A percentile compares a stretch with the other conserved stretches of the same genome.
Conservation (phyloP, 2,888 invertebrate genomes). For the Cantharis flavilabris region DNA sequence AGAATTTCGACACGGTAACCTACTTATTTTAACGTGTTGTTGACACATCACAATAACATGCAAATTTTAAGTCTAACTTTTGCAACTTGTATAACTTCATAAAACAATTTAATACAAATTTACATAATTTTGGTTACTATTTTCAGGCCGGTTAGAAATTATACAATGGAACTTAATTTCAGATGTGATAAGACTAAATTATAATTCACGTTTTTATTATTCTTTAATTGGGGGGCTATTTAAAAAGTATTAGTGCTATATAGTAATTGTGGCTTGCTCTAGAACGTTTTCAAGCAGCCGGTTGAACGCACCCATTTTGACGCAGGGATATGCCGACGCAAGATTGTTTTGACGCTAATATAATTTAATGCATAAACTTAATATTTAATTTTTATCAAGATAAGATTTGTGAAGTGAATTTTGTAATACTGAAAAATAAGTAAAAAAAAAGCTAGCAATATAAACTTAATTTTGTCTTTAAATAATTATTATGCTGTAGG, state of each 20-base stretch:
- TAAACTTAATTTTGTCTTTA: too few species aligned
- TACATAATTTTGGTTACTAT: conserved; percentile 16
- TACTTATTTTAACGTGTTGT: conserved; percentile 9
- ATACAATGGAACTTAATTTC: not conserved
- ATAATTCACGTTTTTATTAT: not conserved
- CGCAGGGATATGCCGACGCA: too few species aligned
- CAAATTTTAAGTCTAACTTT: conserved; percentile 20
- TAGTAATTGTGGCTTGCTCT: not conserved
- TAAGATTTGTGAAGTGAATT: too few species aligned
- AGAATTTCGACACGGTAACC: conserved; percentile 4
- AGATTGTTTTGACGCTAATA: too few species aligned
- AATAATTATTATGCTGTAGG: too few species aligned
- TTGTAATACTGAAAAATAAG: too few species aligned
- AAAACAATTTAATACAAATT: conserved; percentile 21
- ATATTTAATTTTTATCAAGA: too few species aligned
- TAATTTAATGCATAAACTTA: too few species aligned
- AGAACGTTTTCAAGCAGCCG: not conserved
- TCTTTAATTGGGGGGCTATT: not conserved
- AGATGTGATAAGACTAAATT: not conserved
- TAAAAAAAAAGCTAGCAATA: too few species aligned
- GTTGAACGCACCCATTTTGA: too few species aligned
- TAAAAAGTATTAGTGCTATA: not conserved
- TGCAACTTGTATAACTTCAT: conserved; percentile 22
- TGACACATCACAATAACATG: conserved; percentile 22
- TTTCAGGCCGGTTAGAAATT: conserved; percentile 3